Evolutionary conservation across 2,113 vertebrate species (phyloP).

Genomic region (Ictalurus furcatus): DNA sequence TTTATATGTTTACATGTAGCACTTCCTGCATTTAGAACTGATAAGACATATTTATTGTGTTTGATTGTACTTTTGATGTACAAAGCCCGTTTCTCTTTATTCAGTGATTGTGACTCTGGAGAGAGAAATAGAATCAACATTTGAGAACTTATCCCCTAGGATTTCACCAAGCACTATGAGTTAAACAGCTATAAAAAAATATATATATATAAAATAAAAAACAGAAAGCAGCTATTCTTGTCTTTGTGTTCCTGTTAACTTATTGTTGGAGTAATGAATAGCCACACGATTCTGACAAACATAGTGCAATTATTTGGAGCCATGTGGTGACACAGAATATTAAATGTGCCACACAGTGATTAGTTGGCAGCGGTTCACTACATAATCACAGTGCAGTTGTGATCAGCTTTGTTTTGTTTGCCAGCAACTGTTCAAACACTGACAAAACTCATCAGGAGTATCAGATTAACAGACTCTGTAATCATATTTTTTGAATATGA

Average conservation of each 20-base stretch:
- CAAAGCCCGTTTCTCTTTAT: not conserved
- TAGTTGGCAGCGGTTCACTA: not conserved
- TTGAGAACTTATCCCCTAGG: not conserved
- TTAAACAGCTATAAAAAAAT: too few species aligned
- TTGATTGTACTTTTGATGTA: not conserved
- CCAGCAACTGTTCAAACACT: not conserved
- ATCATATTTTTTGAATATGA: too few species aligned
- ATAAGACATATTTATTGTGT: not conserved
- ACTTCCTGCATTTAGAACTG: not conserved
- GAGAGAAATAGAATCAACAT: conserved; percentile 12
- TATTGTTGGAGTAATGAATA: conserved; percentile 11
- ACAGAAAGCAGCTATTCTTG: not conserved
- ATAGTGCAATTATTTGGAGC: not conserved
- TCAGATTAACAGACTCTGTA: not conserved
- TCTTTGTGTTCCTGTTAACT: conserved; percentile 1
- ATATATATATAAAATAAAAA: too few species aligned
- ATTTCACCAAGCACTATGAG: not conserved
- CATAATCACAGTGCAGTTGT: not conserved
- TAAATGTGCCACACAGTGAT: not conserved
- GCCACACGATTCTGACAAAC: not conserved
- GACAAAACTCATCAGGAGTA: not conserved
- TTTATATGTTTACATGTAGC: not conserved
- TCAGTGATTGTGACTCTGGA: conserved; percentile 3
- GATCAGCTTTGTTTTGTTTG: not conserved
- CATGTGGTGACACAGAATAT: not conserved